phyloP scores from a whole-genome alignment of 2,113 vertebrate genomes.

The Elephas maximus region DNA sequence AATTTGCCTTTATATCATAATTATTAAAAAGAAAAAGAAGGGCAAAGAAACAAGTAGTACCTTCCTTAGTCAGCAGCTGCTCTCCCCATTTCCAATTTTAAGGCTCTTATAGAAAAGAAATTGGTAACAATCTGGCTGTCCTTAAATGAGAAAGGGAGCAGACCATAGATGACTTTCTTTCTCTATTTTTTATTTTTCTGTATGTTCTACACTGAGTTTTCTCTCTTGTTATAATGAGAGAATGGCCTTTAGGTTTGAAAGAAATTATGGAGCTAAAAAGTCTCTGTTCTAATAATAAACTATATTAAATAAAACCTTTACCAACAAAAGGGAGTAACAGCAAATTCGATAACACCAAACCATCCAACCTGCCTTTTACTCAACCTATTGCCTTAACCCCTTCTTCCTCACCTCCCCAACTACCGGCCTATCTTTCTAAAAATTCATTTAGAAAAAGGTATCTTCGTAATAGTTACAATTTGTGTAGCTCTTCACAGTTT shows the following conservation, averaged over 20 bases:
- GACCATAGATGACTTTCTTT: background rate
- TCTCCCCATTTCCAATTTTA: background rate
- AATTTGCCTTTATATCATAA: background rate
- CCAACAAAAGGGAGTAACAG: background rate
- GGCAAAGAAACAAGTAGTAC: background rate
- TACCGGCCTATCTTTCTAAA: background rate
- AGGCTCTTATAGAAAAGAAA: conserved; percentile 2
- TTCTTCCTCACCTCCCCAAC: background rate
- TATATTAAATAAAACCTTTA: conserved; percentile 21
- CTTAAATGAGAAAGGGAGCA: background rate
- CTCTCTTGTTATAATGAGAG: background rate
- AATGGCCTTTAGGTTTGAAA: conserved; percentile 33
- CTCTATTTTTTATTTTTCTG: background rate
- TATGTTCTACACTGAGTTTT: conserved; percentile 24
- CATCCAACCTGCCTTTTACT: background rate
- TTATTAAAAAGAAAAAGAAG: background rate
- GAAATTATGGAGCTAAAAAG: background rate
- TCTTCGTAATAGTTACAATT: background rate
- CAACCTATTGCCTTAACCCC: background rate
- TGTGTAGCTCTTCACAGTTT: background rate
- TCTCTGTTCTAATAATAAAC: conserved; percentile 28
- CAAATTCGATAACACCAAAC: conserved; percentile 46
- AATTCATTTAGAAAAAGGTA: background rate
- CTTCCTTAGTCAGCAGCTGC: background rate
- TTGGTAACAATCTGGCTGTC: background rate